A percentile compares a stretch with the other conserved stretches of the same genome.
Evolutionary conservation across 2,113 vertebrate species (phyloP).

Genomic region (Carettochelys insculpta): DNA sequence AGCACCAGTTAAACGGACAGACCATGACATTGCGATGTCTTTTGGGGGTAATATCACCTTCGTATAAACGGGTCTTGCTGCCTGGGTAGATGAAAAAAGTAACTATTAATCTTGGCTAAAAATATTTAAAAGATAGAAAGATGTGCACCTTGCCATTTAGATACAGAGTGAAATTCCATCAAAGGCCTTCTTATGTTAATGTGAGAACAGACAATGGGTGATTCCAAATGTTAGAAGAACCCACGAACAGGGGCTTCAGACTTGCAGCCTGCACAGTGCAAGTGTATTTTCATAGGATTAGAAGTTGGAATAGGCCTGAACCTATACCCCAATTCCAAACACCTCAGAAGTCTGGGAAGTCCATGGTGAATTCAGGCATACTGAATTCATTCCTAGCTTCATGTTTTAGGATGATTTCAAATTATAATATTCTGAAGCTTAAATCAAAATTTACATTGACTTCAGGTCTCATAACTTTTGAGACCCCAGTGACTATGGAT

Average conservation of each 20-base stretch:
- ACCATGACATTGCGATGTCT: constrained; percentile 63
- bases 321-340: neutral
- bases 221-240: constrained; percentile 38
- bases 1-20: constrained; percentile 71
- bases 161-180: constrained; percentile 15
- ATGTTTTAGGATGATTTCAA: neutral
- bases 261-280: neutral
- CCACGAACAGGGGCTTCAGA: neutral
- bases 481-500: constrained; percentile 34
- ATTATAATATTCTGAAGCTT: constrained; percentile 16
- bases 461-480: neutral
- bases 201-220: constrained; percentile 3
- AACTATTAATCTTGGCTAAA: neutral
- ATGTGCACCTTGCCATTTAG: neutral
- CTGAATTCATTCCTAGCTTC: neutral
- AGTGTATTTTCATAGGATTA: constrained; percentile 14
- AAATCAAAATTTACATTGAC: neutral
- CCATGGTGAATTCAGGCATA: constrained; percentile 5
- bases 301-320: constrained; percentile 35
- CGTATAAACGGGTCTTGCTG: neutral
- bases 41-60: constrained; percentile 69
- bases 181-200: constrained; percentile 10
- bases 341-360: constrained; percentile 11
- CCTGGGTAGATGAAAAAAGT: neutral
- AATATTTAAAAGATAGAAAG: neutral